Evolutionary conservation across 1,140 invertebrate genomes (phyloP).

Genomic region (Monochamus saltuarius): DNA sequence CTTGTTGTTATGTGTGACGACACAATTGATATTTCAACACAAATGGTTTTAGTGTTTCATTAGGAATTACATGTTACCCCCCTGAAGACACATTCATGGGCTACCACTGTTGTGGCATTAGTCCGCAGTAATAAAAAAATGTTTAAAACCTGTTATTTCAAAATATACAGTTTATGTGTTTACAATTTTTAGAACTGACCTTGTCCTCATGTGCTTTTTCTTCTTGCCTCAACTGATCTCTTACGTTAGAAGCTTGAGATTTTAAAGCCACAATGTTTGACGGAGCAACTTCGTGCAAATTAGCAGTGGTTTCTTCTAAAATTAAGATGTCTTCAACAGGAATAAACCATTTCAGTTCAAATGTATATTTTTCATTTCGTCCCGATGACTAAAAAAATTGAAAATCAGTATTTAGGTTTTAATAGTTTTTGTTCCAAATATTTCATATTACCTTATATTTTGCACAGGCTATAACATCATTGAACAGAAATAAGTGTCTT

Average conservation of each 20-base stretch:
- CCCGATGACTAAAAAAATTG: constrained; percentile 66
- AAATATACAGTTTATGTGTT: no score
- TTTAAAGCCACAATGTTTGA: constrained; percentile 82
- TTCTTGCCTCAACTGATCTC: constrained; percentile 80
- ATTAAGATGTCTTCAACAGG: constrained; percentile 75
- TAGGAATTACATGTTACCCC: no score
- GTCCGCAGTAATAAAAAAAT: no score
- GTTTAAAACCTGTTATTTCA: no score
- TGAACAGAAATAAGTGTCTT: constrained; percentile 90
- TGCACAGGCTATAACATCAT: constrained; percentile 92
- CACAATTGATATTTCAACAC: no score
- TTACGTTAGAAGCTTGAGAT: constrained; percentile 80
- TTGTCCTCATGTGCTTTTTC: constrained; percentile 65
- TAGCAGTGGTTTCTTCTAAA: constrained; percentile 67
- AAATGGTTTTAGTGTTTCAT: no score
- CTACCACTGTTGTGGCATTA: no score
- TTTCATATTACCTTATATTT: constrained; percentile 76
- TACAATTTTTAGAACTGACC: constrained; percentile 43
- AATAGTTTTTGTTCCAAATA: neutral
- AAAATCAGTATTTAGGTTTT: neutral
- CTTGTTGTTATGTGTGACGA: no score
- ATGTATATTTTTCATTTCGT: constrained; percentile 80
- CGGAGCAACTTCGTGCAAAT: constrained; percentile 71
- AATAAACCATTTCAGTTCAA: constrained; percentile 91
- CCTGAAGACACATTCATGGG: no score